Evolutionary conservation across 1,140 invertebrate genomes (phyloP).

Genomic region (Microplitis demolitor): DNA sequence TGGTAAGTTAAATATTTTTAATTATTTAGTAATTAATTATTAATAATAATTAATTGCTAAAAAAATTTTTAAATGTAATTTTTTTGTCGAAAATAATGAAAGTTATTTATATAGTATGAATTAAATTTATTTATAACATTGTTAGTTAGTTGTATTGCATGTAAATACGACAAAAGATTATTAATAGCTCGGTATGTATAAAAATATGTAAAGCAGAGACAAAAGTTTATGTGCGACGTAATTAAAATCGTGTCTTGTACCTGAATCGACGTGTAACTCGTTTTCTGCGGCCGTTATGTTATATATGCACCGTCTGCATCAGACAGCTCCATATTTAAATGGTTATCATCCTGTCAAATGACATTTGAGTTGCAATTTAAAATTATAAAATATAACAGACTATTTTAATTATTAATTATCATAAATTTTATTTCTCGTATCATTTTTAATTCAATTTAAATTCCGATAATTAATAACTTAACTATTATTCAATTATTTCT

Average conservation of each 20-base stretch:
- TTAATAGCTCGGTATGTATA: too few species aligned
- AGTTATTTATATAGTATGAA: too few species aligned
- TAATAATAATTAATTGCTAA: neutral
- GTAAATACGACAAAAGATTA: too few species aligned
- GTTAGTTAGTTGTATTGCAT: too few species aligned
- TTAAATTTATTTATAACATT: too few species aligned
- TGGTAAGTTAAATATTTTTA: slow-evolving; percentile 6
- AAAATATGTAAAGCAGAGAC: neutral
- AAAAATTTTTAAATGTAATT: neutral
- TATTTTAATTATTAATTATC: neutral
- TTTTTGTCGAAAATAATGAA: too few species aligned
- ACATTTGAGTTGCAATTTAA: slow-evolving; percentile 6
- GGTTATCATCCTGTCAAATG: neutral
- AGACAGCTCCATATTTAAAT: slow-evolving; percentile 9
- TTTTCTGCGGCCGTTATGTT: neutral
- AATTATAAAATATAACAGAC: neutral
- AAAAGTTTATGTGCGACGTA: neutral
- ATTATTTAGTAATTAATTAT: neutral
- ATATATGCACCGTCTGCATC: slow-evolving; percentile 4
- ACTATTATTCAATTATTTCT: too few species aligned
- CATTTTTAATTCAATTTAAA: neutral
- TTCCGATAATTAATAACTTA: too few species aligned
- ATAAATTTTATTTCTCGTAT: neutral
- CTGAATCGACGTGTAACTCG: slow-evolving; percentile 17
- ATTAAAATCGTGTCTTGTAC: slow-evolving; percentile 5